These are phyloP conservation scores for Linepithema humile DNA, from an alignment of 1,140 invertebrate species.

Conservation along the genomic window DNA sequence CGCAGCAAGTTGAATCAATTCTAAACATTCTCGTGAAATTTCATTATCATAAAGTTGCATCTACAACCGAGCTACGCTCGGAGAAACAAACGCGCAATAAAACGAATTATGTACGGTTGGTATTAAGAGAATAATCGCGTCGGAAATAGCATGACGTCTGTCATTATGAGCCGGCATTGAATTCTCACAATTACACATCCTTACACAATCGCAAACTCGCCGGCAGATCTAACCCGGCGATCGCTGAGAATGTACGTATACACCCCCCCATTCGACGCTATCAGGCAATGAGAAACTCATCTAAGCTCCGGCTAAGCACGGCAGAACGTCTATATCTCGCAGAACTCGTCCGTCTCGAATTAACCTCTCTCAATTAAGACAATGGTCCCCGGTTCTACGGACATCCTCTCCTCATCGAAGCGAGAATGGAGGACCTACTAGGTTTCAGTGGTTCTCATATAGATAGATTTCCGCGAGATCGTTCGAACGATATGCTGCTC, in stretches of 20 bases:
- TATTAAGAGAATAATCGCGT: background rate
- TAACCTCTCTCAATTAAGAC: conserved; percentile 74
- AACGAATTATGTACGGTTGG: background rate
- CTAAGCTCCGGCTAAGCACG: conserved; percentile 64
- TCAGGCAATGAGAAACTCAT: conserved; percentile 60
- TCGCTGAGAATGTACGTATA: conserved; percentile 32
- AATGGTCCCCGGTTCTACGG: conserved; percentile 68
- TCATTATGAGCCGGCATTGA: conserved; percentile 37
- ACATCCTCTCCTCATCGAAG: conserved; percentile 68
- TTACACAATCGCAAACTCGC: conserved; percentile 29
- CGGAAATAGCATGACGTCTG: background rate
- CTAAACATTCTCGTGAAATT: too few relatives aligned
- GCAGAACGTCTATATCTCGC: conserved; percentile 68
- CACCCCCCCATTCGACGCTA: conserved; percentile 39
- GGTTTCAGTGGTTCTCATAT: conserved; percentile 59
- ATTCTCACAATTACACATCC: conserved; percentile 27
- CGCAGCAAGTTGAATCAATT: background rate
- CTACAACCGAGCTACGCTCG: too few relatives aligned
- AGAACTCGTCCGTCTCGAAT: conserved; percentile 72
- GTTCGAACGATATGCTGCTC: background rate
- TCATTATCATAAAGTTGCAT: too few relatives aligned
- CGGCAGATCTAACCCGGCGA: conserved; percentile 3
- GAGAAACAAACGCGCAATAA: too few relatives aligned
- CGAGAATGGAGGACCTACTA: conserved; percentile 60
- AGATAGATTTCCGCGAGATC: background rate